Evolutionary conservation across 2,888 invertebrate genomes (phyloP).

Genomic region (Drosophila nigritarsus): DNA sequence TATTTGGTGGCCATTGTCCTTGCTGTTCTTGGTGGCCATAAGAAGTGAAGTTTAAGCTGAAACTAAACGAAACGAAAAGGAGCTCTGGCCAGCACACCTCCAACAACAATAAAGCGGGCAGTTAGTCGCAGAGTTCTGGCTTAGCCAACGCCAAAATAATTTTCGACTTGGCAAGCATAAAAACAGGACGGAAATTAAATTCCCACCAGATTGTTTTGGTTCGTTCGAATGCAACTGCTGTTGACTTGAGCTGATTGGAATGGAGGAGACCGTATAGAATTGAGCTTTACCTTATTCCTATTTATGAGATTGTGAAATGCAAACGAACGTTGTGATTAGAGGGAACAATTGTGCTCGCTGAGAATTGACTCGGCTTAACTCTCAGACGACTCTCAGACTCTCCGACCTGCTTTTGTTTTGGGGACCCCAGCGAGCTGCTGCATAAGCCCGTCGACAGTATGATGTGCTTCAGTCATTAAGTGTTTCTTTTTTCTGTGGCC

Average conservation of each 20-base stretch:
- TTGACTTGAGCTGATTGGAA: constrained; percentile 52
- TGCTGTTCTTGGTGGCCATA: constrained; percentile 39
- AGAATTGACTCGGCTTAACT: constrained; percentile 35
- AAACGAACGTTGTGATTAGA: constrained; percentile 55
- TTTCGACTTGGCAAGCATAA: constrained; percentile 44
- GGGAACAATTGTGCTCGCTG: constrained; percentile 27
- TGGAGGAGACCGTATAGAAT: constrained; percentile 39
- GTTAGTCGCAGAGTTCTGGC: constrained; percentile 20
- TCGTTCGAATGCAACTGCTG: constrained; percentile 39
- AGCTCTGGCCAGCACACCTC: constrained; percentile 41
- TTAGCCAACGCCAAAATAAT: constrained; percentile 54
- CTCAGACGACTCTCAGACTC: neutral
- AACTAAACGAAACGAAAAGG: constrained; percentile 50
- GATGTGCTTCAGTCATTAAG: constrained; percentile 71
- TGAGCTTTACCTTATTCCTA: constrained; percentile 66
- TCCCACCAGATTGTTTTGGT: constrained; percentile 49
- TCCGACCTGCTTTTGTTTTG: constrained; percentile 8
- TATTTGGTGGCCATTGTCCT: constrained; percentile 39
- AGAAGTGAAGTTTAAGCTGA: constrained; percentile 62
- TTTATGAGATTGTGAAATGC: constrained; percentile 74
- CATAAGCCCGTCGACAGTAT: constrained; percentile 55
- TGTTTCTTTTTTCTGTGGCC: constrained; percentile 53
- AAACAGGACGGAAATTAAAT: constrained; percentile 57
- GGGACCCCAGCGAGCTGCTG: constrained; percentile 24
- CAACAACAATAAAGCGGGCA: constrained; percentile 10